Conservation (phyloP, 2,797 vertebrate genomes). For the Poecilia picta region DNA sequence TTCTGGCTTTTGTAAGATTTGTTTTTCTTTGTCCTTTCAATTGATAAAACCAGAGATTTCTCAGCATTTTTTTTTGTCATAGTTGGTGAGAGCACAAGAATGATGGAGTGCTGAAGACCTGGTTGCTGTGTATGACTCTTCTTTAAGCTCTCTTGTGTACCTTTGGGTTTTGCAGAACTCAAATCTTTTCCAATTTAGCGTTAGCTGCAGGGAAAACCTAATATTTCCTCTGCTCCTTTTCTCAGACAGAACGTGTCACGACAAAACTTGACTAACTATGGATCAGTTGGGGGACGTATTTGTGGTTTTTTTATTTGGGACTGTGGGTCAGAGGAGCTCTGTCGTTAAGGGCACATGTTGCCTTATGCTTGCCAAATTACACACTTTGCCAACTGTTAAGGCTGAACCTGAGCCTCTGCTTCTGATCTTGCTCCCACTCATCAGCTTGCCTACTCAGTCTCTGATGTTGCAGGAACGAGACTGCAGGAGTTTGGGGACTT, state of each 20-base stretch:
- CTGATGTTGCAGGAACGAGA: conserved; percentile 12
- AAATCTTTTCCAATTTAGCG: conserved; percentile 56
- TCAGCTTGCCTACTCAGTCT: conserved; percentile 16
- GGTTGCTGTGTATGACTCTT: conserved; percentile 31
- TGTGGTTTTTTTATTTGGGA: conserved; percentile 3
- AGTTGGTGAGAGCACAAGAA: conserved; percentile 28
- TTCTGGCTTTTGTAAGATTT: background rate
- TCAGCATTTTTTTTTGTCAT: background rate
- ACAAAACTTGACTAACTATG: conserved; percentile 15
- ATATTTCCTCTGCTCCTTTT: conserved; percentile 35
- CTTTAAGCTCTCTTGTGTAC: background rate
- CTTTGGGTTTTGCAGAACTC: conserved; percentile 38
- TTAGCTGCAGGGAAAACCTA: conserved; percentile 49
- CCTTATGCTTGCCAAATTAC: conserved; percentile 25
- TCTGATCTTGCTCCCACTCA: conserved; percentile 21
- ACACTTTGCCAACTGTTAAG: conserved; percentile 32
- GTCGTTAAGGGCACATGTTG: background rate
- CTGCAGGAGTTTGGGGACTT: conserved; percentile 6
- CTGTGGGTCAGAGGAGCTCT: conserved; percentile 25
- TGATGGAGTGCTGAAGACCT: conserved; percentile 36
- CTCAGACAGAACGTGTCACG: conserved; percentile 19
- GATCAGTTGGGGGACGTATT: background rate
- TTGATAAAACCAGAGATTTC: background rate
- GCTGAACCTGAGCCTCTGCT: conserved; percentile 15
- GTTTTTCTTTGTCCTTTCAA: no score